Base-by-base conservation (phyloP, 2,797 vertebrate genomes). In the Sphaeramia orbicularis region DNA sequence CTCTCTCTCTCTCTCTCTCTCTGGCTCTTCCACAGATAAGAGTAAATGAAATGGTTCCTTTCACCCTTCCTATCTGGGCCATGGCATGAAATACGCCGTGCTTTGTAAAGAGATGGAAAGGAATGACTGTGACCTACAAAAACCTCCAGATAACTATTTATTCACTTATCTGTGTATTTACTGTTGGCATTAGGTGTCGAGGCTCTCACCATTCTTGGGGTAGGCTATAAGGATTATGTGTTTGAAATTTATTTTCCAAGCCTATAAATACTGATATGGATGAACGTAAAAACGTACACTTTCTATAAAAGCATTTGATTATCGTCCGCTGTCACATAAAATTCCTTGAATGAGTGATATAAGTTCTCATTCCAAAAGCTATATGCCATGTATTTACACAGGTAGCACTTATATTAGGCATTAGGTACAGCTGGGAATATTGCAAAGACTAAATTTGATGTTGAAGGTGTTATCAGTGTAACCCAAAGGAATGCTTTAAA, bases 141-240 rank as follows among this genome's bases (percentile, higher is more conserved):
- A 89, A 79, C 74, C 85, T 61, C 61, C 76, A 68, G 90, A 91
- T 92, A 88, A 90, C 87, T 91, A 91, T 92, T 91, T 91, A 93
- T 93, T 91, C 86, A 91, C 91, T 92, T 91, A 91, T 91, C 91
- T 85, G 75, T 89, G 91, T 89, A 89, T 91, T 92, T 89, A 90
- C 89, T 83, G 78, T 87, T 76, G 78, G 80, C 78, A 84, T 89
- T 87, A 87, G 82, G 59, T 78, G 80, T 86, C 69, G 79, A 55
- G 81, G 60, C 82, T 81, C 81, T 86, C 74, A 76, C 70, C 65
- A 84, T 86, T 89, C 86, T 86, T 71, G 45, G 72, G 61, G 63
- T 76, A 40, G 42, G 71, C 61, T 63, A 52, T 56, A 57, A 55
- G 86, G 90, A 88, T 90, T 91, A 92, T 88, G 68, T 67, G 72